Evolutionary conservation across 2,113 vertebrate genomes (phyloP).

Genomic region (Salvelinus fontinalis): DNA sequence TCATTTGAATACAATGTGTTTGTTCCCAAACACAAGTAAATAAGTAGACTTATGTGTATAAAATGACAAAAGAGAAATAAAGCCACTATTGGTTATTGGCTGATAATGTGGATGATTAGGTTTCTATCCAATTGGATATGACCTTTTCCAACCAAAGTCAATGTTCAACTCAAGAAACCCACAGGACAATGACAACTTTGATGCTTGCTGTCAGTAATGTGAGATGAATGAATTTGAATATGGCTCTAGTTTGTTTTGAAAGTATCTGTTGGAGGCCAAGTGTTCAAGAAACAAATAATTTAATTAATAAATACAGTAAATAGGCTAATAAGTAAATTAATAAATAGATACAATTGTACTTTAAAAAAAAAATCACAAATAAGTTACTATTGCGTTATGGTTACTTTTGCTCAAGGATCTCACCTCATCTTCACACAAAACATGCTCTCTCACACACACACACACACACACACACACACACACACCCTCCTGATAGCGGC

Average conservation of each 20-base stretch:
- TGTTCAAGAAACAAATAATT: slow-evolving; percentile 6
- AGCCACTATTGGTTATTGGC: slow-evolving; percentile 46
- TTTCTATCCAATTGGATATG: slow-evolving; percentile 5
- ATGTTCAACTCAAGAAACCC: background rate
- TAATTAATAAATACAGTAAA: slow-evolving; percentile 39
- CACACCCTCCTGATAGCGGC: background rate
- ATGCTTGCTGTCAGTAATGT: background rate
- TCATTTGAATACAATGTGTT: slow-evolving; percentile 2
- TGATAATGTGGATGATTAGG: background rate
- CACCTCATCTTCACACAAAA: slow-evolving; percentile 62
- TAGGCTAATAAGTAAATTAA: slow-evolving; percentile 56
- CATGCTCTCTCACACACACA: too few relatives aligned
- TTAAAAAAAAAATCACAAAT: slow-evolving; percentile 35
- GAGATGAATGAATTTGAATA: background rate
- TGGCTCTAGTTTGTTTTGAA: background rate
- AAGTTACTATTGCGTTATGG: background rate
- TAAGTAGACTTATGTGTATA: slow-evolving; percentile 14
- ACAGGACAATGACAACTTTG: too few relatives aligned
- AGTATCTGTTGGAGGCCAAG: background rate
- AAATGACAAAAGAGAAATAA: slow-evolving; percentile 22
- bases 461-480: too few relatives aligned
- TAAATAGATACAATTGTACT: slow-evolving; percentile 48
- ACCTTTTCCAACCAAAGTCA: background rate
- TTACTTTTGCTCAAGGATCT: slow-evolving; percentile 37
- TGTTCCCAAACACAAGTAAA: background rate